These are phyloP conservation scores for Indicator maculatus DNA, from an alignment of 2,113 vertebrate genomes.

Conservation along the genomic window DNA sequence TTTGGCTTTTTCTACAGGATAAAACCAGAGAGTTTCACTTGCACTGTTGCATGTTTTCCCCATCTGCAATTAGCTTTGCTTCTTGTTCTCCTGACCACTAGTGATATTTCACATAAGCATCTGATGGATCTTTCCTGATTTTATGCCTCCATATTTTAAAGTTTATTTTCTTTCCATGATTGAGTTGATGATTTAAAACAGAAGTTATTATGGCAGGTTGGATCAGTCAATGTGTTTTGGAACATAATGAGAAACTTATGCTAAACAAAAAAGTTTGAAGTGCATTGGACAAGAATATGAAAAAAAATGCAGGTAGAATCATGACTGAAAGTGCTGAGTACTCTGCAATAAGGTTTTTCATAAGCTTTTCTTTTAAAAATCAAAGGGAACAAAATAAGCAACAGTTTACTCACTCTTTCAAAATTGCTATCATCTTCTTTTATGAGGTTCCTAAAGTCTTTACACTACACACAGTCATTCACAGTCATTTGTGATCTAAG, in stretches of 20 bases:
- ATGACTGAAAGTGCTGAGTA: background rate
- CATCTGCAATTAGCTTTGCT: background rate
- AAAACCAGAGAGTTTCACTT: background rate
- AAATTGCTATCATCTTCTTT: background rate
- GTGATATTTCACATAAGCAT: background rate
- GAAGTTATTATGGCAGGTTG: background rate
- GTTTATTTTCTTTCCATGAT: background rate
- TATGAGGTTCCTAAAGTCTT: background rate
- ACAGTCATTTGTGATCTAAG: background rate
- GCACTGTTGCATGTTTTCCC: fast-evolving
- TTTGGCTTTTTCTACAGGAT: background rate
- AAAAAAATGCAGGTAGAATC: background rate
- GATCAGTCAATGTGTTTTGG: background rate
- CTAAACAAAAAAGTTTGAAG: background rate
- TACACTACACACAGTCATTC: background rate
- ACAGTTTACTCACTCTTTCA: background rate
- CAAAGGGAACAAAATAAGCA: background rate
- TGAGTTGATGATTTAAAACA: background rate
- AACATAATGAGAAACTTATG: background rate
- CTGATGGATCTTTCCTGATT: background rate
- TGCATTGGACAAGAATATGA: background rate
- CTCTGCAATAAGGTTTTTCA: background rate
- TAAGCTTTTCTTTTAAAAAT: background rate
- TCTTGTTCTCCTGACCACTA: background rate
- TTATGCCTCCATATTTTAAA: background rate